Evolutionary conservation across 2,113 vertebrate species (phyloP), one percentile per base, ranked within the genome.

Genomic region (Urocitellus parryii): DNA sequence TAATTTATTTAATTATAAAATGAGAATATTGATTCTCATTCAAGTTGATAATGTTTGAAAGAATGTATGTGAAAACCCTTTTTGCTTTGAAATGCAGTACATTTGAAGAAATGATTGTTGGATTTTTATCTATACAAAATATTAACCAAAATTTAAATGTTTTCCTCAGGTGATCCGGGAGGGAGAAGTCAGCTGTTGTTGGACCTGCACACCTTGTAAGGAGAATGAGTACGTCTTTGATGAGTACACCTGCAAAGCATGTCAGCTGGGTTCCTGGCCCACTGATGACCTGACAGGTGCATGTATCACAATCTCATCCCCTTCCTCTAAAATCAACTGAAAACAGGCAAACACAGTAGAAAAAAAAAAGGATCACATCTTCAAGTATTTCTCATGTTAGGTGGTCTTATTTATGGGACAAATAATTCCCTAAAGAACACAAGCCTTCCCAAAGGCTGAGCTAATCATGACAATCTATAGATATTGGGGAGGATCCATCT

Each of bases 141-240:
- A 80, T 14, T 91, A 65, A 97, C 93, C 13, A 63, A 45, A 84
- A 68, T 81, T 72, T 48, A 25, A 61, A 70, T 96, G 25, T 97
- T 96, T 96, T 0, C 67, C 16, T 77, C 94, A 99, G 99, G 99
- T 99, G 65, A 99, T 99, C 96, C 99, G 99, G 96, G 99, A 99
- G 98, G 99, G 99, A 63, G 99, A 99, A 98, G 99, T 99, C 95
- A 99, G 99, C 97, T 99, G 99, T 88, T 99, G 99, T 42, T 99
- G 99, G 99, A 99, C 99, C 7, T 99, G 99, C 92, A 99, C 99
- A 2, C 99, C 99, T 22, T 99, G 99, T 80, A 99, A 99, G 96
- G 99, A 99, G 48, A 99, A 99, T 0, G 99, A 99, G 95, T 99
- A 99, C 81, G 99, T 99, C 51, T 99, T 98, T 93, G 99, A 99